Conservation (phyloP, 2,888 invertebrate genomes). For the Sussaba pulchella region DNA sequence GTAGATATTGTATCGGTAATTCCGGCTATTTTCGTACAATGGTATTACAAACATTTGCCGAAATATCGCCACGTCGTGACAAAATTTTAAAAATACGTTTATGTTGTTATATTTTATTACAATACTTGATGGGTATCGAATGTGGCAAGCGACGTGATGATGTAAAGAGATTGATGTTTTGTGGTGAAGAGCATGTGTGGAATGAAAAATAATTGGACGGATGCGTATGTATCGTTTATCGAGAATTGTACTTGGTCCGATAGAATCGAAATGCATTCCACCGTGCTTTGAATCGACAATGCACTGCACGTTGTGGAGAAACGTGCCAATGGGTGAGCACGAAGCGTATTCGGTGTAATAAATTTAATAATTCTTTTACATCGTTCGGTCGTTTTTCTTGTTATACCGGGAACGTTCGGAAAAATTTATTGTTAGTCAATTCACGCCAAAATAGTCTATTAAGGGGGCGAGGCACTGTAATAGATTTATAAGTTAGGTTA, state of each 20-base stretch:
- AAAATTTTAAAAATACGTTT: background rate
- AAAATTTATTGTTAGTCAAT: no score
- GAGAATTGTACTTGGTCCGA: background rate
- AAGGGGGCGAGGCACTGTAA: no score
- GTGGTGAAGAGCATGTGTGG: background rate
- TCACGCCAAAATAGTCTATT: no score
- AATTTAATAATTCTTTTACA: no score
- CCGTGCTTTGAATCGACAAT: no score
- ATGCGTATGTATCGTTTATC: background rate
- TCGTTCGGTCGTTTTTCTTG: no score
- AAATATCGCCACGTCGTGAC: background rate
- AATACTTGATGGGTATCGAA: background rate
- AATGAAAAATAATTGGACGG: background rate
- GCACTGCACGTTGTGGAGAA: no score
- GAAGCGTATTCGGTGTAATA: no score
- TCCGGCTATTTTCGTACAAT: background rate
- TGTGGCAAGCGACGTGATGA: background rate
- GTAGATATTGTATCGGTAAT: background rate
- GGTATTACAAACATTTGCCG: background rate
- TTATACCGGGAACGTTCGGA: no score
- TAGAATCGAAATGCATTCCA: no score
- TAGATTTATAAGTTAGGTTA: no score
- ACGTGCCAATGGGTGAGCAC: no score
- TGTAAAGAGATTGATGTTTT: background rate
- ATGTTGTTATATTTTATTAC: background rate